Percentiles rank a stretch among this genome's conserved stretches.
Evolutionary conservation across 2,797 vertebrate species (phyloP).

Genomic region (Notolepis coatsorum): DNA sequence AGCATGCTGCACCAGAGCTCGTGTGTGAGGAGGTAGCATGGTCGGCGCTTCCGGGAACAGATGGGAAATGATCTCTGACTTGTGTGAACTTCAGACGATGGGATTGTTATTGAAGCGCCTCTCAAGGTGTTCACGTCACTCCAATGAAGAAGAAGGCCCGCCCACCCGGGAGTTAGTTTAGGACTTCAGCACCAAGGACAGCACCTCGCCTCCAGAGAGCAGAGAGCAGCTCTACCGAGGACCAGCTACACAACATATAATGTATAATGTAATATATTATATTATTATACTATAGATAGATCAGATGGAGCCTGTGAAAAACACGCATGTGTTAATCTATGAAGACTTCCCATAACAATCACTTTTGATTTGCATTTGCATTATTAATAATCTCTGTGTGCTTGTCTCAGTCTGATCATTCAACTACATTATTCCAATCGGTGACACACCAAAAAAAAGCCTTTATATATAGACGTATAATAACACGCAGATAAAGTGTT

Average conservation of each 20-base stretch:
- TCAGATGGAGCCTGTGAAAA: background rate
- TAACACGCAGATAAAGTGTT: slow-evolving; percentile 25
- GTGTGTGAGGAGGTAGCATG: slow-evolving; percentile 70
- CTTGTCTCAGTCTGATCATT: background rate
- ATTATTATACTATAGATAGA: too few species aligned
- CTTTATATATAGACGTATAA: slow-evolving; percentile 8
- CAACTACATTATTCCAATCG: slow-evolving; percentile 31
- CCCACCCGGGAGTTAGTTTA: slow-evolving; percentile 6
- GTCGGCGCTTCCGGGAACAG: slow-evolving; percentile 54
- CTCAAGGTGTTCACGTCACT: slow-evolving; percentile 5
- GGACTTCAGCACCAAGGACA: slow-evolving; percentile 78
- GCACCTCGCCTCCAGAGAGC: slow-evolving; percentile 51
- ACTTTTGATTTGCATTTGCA: background rate
- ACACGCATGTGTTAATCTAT: background rate
- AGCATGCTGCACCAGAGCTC: slow-evolving; percentile 56
- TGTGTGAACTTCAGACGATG: too few species aligned
- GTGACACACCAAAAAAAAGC: slow-evolving; percentile 10
- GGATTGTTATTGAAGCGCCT: background rate
- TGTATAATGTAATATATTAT: too few species aligned
- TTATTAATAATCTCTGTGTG: slow-evolving; percentile 1
- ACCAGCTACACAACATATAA: too few species aligned
- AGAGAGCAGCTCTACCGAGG: too few species aligned
- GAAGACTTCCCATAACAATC: background rate
- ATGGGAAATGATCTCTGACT: slow-evolving; percentile 35
- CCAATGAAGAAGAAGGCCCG: background rate